phyloP scores from a whole-genome alignment of 2,113 vertebrate genomes.

The Pleuronectes platessa region DNA sequence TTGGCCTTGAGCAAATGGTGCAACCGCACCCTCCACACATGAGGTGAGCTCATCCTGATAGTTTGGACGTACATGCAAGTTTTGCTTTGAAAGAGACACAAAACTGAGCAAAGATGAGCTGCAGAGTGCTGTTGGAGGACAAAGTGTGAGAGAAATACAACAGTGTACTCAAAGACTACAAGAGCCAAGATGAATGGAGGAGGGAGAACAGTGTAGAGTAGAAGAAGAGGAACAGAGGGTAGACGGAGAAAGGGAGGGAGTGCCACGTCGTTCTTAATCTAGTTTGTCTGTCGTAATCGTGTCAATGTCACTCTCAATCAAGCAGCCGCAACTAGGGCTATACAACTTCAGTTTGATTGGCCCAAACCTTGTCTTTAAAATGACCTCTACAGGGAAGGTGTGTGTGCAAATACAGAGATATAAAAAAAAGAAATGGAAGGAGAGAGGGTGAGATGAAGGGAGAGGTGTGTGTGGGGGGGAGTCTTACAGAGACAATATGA shows the following conservation, averaged over 20 bases:
- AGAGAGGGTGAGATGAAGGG: constrained; percentile 24
- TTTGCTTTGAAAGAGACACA: neutral
- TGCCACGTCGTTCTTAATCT: constrained; percentile 84
- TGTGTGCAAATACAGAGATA: constrained; percentile 38
- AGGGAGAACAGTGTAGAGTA: constrained; percentile 55
- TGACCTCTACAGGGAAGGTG: constrained; percentile 77
- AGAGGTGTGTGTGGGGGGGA: constrained; percentile 7
- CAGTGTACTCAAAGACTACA: constrained; percentile 50
- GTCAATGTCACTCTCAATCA: constrained; percentile 89
- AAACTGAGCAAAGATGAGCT: constrained; percentile 25
- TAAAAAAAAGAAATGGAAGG: constrained; percentile 9
- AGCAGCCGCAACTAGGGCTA: constrained; percentile 82
- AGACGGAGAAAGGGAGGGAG: constrained; percentile 71
- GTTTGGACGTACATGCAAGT: neutral
- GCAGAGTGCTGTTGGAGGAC: constrained; percentile 37
- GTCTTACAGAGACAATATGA: constrained; percentile 70
- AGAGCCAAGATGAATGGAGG: constrained; percentile 60
- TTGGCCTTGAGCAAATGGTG: too few relatives aligned
- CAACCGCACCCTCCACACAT: neutral
- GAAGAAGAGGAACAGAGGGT: constrained; percentile 69
- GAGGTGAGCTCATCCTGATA: neutral
- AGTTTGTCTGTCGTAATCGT: constrained; percentile 85
- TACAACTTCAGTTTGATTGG: constrained; percentile 83
- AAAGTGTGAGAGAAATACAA: constrained; percentile 48
- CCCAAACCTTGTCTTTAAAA: constrained; percentile 82